Base-by-base conservation (phyloP, 2,888 invertebrate species). In the Lithophane semibrunnea region DNA sequence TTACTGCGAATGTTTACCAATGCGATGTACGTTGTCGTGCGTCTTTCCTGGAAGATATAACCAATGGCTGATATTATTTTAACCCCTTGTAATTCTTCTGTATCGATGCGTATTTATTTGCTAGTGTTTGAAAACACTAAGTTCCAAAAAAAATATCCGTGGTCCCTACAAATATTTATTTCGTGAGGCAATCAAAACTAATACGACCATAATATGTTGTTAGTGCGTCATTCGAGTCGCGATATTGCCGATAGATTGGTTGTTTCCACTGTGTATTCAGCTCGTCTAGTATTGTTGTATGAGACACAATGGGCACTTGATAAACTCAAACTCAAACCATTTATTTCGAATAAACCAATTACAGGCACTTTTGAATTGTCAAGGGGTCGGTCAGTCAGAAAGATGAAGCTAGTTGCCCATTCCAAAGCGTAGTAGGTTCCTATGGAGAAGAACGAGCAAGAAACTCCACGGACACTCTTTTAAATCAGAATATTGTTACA, bases 151-250 rank as follows among this genome's bases (percentile, higher is more conserved):
- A 42, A 8, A 21, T 7, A n/a, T 13, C 5, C 52, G 1, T 21
- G 18, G 3, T 10, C 67, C 1, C 7, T 18, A 37, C 60, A 72
- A 77, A 79, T 52, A 52, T 72, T 80, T n/a, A 72, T 52, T 21
- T 4, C 5, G 13, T 18, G 1, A 37, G 44, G 44, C 54, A 54
- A 54, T 61, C 47, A 54, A 47, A 24, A 9, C 10, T n/a, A 29
- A 18, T 24, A 18, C 21, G 16, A 47, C 21, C 49, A 29, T 12
- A 58, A 56, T 58, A 69, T 79, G 9, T 37, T 49, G n/a, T 7
- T n/a, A 16, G 9, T 54, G 9, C 1, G 52, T 21, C 21, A 80
- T 80, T 72, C n/a, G 9, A 60, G 47, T 44, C 21, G 12, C 18
- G 61, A 47, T 61, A 61, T 61, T 37, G 29, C 21, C 7, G 16